Evolutionary conservation across 1,140 invertebrate species (phyloP).

Genomic region (Cydia splendana): DNA sequence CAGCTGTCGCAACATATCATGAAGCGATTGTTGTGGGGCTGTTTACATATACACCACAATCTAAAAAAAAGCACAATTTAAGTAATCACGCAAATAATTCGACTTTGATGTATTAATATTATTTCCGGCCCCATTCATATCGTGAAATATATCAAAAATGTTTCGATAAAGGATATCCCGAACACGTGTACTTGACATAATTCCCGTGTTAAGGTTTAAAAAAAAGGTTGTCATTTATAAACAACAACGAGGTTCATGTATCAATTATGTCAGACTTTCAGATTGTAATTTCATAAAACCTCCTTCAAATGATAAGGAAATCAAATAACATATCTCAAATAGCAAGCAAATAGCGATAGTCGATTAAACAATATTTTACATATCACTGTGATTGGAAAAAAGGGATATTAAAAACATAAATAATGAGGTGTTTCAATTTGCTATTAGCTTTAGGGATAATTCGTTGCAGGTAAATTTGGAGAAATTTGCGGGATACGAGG

Average conservation of each 20-base stretch:
- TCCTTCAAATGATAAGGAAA: background rate
- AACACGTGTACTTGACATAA: background rate
- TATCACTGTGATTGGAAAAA: too few relatives aligned
- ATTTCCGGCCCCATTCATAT: background rate
- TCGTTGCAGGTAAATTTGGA: background rate
- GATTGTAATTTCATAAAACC: background rate
- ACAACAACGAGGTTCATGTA: background rate
- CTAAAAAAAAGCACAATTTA: conserved; percentile 46
- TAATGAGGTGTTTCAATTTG: too few relatives aligned
- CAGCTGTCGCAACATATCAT: conserved; percentile 99
- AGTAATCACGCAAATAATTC: background rate
- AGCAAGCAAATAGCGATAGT: too few relatives aligned
- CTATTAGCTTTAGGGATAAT: too few relatives aligned
- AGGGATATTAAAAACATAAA: too few relatives aligned
- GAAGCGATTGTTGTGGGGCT: conserved; percentile 97
- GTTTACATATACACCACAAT: conserved; percentile 97
- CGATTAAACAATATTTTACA: too few relatives aligned
- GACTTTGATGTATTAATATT: background rate
- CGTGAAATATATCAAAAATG: background rate
- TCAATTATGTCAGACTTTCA: background rate
- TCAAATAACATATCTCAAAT: background rate
- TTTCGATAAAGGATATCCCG: background rate
- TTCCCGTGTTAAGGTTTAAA: background rate
- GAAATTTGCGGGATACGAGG: background rate
- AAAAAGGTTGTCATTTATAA: conserved; percentile 8